These are phyloP conservation scores for Drosophila parabipectinata DNA, from an alignment of 1,140 invertebrate species.

Conservation along the genomic window DNA sequence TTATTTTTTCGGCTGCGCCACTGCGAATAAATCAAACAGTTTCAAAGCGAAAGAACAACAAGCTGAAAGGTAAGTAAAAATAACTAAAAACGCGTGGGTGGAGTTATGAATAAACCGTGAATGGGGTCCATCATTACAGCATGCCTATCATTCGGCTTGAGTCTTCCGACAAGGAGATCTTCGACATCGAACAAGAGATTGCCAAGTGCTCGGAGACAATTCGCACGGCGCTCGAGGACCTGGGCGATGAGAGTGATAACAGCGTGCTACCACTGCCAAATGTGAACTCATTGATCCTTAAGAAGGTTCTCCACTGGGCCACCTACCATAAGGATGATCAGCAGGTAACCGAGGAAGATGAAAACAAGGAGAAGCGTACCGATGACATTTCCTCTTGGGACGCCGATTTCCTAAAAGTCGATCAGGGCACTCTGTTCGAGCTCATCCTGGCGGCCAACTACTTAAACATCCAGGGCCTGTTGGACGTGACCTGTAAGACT, in stretches of 20 bases:
- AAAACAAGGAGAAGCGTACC: constrained; percentile 98
- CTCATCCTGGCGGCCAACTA: constrained; percentile 98
- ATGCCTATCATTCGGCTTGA: constrained; percentile 95
- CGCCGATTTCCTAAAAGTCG: constrained; percentile 98
- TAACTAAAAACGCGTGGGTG: constrained; percentile 16
- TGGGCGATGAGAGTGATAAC: constrained; percentile 97
- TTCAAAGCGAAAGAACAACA: constrained; percentile 6
- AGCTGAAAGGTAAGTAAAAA: constrained; percentile 14
- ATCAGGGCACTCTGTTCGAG: constrained; percentile 99
- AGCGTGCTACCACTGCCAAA: constrained; percentile 98
- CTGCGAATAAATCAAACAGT: constrained; percentile 40
- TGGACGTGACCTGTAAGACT: constrained; percentile 99
- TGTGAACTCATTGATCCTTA: constrained; percentile 98
- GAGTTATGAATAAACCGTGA: not conserved
- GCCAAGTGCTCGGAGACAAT: constrained; percentile 99
- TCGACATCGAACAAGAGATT: constrained; percentile 88
- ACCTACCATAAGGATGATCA: constrained; percentile 97
- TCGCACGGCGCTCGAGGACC: constrained; percentile 99
- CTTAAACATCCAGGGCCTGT: constrained; percentile 97
- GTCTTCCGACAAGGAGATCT: constrained; percentile 95
- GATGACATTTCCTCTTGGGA: constrained; percentile 99
- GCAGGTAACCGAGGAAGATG: constrained; percentile 97
- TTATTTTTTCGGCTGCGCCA: constrained; percentile 26
- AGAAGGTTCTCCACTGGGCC: constrained; percentile 98
- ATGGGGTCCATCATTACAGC: not conserved